Conservation (phyloP, 2,888 invertebrate genomes). For the Cosmorhoe ocellata region DNA sequence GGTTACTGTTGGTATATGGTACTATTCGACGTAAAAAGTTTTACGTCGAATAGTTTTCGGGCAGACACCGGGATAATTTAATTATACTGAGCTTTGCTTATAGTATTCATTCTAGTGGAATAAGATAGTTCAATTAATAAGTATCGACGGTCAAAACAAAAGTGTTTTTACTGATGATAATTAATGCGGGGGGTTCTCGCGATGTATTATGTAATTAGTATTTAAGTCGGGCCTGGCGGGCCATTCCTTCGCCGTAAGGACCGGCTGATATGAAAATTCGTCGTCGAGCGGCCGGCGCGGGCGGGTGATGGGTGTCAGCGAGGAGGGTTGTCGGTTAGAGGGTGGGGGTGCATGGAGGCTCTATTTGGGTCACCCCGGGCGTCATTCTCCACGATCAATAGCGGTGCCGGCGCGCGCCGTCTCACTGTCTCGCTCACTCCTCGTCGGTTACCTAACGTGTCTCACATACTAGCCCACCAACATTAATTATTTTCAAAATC, state of each 20-base stretch:
- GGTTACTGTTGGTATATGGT: too few species aligned
- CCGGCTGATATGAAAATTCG: constrained; percentile 80
- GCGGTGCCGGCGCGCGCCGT: constrained; percentile 75
- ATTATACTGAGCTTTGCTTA: not conserved
- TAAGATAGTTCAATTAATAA: too few species aligned
- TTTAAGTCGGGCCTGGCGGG: constrained; percentile 56
- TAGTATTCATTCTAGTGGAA: not conserved
- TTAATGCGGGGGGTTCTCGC: constrained; percentile 49
- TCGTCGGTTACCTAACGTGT: constrained; percentile 75
- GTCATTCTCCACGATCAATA: constrained; percentile 80
- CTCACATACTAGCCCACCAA: constrained; percentile 70
- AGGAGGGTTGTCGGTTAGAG: constrained; percentile 51
- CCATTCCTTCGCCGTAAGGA: constrained; percentile 69
- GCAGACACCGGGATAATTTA: too few species aligned
- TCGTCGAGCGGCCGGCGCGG: constrained; percentile 60
- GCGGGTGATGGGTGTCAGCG: constrained; percentile 50
- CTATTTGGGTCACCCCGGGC: constrained; percentile 83
- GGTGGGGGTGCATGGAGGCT: constrained; percentile 71
- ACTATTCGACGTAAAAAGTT: too few species aligned
- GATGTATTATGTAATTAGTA: constrained; percentile 67
- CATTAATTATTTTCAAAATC: constrained; percentile 75
- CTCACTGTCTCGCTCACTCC: constrained; percentile 60
- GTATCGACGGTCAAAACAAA: constrained; percentile 33
- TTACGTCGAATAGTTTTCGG: too few species aligned
- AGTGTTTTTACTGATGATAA: constrained; percentile 54